These are phyloP conservation scores for Bombus fervidus DNA, from an alignment of 1,140 invertebrate species.

Conservation along the genomic window DNA sequence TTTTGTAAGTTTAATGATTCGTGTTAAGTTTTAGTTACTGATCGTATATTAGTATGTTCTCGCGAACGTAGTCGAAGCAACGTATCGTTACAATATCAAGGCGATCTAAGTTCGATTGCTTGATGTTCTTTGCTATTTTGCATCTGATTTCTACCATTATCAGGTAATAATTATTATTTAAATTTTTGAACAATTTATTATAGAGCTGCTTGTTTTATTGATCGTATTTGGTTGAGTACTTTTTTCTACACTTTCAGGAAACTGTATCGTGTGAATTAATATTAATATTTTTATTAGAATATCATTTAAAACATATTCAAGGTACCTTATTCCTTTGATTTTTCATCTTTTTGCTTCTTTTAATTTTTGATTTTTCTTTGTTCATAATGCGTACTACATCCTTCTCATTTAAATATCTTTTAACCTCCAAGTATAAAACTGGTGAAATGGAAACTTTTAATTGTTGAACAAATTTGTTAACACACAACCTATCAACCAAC, in stretches of 20 bases:
- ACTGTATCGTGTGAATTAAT: not conserved
- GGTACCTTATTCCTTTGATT: not conserved
- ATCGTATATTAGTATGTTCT: not conserved
- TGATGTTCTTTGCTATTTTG: not conserved
- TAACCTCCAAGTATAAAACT: not conserved
- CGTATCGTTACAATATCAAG: not conserved
- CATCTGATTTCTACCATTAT: not conserved
- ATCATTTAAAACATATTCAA: not conserved
- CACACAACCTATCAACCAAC: not conserved
- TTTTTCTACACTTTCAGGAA: not conserved
- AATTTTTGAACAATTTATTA: not conserved
- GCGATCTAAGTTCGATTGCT: conserved; percentile 27
- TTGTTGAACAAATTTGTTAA: not conserved
- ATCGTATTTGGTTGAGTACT: not conserved
- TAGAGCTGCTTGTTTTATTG: not conserved
- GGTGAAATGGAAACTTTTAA: not conserved
- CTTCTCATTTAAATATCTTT: not conserved
- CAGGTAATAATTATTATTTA: not conserved
- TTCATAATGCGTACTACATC: not conserved
- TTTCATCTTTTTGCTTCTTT: not conserved
- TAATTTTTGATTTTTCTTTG: not conserved
- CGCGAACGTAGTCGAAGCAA: conserved; percentile 9
- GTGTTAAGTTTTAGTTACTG: not conserved
- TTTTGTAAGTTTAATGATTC: too few relatives aligned
- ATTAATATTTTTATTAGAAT: not conserved